phyloP scores from a whole-genome alignment of 2,797 vertebrate genomes.

The Picus viridis region DNA sequence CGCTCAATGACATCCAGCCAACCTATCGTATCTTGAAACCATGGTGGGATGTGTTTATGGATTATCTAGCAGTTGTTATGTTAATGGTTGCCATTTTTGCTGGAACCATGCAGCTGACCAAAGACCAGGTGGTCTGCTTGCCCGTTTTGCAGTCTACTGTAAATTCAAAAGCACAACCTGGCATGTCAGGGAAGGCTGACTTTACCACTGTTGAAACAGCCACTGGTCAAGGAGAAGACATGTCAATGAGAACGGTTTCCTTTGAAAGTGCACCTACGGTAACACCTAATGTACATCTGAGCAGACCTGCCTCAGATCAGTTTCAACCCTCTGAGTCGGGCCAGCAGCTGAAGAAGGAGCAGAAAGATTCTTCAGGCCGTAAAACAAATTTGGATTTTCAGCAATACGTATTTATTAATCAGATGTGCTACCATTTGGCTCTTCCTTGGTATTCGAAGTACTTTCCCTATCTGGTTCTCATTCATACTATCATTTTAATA shows the following conservation, averaged over 20 bases:
- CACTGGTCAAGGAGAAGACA: slow-evolving; percentile 72
- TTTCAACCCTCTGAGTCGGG: slow-evolving; percentile 61
- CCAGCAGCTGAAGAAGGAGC: slow-evolving; percentile 77
- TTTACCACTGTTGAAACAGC: slow-evolving; percentile 78
- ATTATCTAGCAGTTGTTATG: slow-evolving; percentile 98
- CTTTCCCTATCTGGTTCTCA: slow-evolving; percentile 97
- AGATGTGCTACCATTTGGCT: slow-evolving; percentile 98
- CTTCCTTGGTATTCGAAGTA: slow-evolving; percentile 99
- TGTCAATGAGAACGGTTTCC: slow-evolving; percentile 72
- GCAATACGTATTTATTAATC: slow-evolving; percentile 98
- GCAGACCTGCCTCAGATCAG: slow-evolving; percentile 70
- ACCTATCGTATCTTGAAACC: slow-evolving; percentile 98
- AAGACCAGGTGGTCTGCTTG: slow-evolving; percentile 98
- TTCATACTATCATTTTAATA: slow-evolving; percentile 98
- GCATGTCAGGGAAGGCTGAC: slow-evolving; percentile 63
- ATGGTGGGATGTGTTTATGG: slow-evolving; percentile 99
- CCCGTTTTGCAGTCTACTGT: slow-evolving; percentile 88
- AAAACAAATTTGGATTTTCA: slow-evolving; percentile 97
- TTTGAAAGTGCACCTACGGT: slow-evolving; percentile 58
- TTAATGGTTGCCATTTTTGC: slow-evolving; percentile 99
- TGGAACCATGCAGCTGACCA: slow-evolving; percentile 98
- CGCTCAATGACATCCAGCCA: slow-evolving; percentile 97
- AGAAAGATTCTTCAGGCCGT: slow-evolving; percentile 85
- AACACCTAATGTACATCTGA: slow-evolving; percentile 69
- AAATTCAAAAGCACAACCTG: slow-evolving; percentile 72